phyloP scores from a whole-genome alignment of 2,113 vertebrate species.

The Orthonyx spaldingii region DNA sequence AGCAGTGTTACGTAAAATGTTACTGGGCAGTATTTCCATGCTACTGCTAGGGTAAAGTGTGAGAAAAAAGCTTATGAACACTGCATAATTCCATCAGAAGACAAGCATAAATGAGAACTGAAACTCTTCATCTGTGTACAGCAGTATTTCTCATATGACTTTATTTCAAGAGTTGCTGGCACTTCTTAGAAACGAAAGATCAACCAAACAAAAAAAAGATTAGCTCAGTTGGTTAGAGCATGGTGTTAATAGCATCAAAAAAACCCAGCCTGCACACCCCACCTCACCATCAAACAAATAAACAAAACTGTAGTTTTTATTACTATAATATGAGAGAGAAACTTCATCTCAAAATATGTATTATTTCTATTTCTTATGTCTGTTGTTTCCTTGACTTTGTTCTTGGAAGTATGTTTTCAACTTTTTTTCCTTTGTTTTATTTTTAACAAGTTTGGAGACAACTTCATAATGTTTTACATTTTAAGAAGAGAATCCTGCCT shows the following conservation, averaged over 20 bases:
- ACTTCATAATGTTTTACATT: not conserved
- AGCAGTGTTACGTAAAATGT: not conserved
- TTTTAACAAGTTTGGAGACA: not conserved
- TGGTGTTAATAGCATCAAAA: not conserved
- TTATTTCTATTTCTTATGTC: not conserved
- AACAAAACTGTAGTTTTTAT: not conserved
- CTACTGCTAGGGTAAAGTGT: not conserved
- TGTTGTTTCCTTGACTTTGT: not conserved
- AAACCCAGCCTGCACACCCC: fast-evolving
- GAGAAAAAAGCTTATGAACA: not conserved
- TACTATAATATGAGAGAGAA: not conserved
- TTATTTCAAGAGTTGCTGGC: not conserved
- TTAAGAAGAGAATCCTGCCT: not conserved
- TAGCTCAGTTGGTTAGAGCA: not conserved
- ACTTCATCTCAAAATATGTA: not conserved
- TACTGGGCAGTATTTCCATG: not conserved
- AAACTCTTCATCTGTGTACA: not conserved
- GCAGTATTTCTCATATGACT: not conserved
- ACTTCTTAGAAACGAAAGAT: not conserved
- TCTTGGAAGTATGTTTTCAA: not conserved
- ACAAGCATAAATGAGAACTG: not conserved
- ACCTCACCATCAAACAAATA: not conserved
- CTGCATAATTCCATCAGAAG: not conserved
- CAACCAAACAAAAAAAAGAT: not conserved
- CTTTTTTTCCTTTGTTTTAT: not conserved